Conservation (phyloP, 2,113 vertebrate genomes). For the Melozone crissalis region DNA sequence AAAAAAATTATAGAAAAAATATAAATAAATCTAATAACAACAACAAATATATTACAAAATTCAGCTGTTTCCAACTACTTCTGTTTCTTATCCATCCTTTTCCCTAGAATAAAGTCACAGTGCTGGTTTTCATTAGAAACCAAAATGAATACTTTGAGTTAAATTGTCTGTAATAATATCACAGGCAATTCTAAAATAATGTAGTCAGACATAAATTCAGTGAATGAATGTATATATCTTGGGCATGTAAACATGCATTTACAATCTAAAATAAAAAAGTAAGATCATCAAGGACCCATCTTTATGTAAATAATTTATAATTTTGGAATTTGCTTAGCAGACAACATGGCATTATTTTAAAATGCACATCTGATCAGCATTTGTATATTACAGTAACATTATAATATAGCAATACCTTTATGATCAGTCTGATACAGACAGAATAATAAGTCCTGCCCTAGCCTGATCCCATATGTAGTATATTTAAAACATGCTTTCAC, state of each 20-base stretch:
- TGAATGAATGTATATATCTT: constrained; percentile 34
- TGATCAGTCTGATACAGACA: neutral
- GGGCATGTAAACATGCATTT: constrained; percentile 50
- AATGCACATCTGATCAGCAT: constrained; percentile 24
- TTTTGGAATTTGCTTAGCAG: constrained; percentile 13
- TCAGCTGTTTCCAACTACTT: neutral
- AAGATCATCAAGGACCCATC: constrained; percentile 37
- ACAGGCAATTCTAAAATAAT: constrained; percentile 54
- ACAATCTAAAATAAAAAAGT: constrained; percentile 48
- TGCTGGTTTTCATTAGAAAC: constrained; percentile 12
- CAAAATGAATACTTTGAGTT: constrained; percentile 9
- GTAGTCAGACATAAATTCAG: constrained; percentile 51
- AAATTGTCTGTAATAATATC: constrained; percentile 22
- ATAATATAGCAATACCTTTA: neutral
- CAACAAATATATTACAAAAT: neutral
- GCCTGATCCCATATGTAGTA: neutral
- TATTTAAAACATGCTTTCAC: constrained; percentile 6
- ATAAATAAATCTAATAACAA: neutral
- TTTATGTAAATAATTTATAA: constrained; percentile 43
- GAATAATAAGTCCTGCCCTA: neutral
- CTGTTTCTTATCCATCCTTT: neutral
- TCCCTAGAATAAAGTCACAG: neutral
- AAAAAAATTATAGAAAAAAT: neutral
- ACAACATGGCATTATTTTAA: constrained; percentile 30
- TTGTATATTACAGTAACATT: neutral